Conservation (phyloP, 1,140 invertebrate species). For the Alviniconcha marisindica region DNA sequence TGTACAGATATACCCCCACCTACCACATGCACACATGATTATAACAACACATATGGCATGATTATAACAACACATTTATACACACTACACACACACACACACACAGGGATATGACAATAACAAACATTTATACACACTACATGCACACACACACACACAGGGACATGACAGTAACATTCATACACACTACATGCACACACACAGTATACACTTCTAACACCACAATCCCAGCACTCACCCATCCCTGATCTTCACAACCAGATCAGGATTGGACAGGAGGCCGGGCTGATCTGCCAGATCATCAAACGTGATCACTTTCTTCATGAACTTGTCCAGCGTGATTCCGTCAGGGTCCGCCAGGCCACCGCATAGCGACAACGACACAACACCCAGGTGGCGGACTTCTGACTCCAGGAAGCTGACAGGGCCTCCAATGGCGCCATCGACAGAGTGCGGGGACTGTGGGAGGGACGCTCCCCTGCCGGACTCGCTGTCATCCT, state of each 20-base stretch:
- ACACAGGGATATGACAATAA: neutral
- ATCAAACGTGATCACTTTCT: constrained; percentile 87
- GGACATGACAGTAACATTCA: neutral
- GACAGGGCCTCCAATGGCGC: constrained; percentile 78
- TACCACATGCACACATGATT: neutral
- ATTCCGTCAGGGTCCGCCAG: constrained; percentile 78
- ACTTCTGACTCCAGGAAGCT: constrained; percentile 69
- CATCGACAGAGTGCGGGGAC: constrained; percentile 92
- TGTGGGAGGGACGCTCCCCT: constrained; percentile 95
- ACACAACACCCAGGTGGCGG: constrained; percentile 72
- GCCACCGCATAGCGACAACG: constrained; percentile 89
- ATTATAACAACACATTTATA: too few species aligned
- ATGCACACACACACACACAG: neutral
- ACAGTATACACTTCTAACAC: neutral
- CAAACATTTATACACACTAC: neutral
- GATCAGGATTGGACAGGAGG: constrained; percentile 86
- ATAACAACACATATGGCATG: too few species aligned
- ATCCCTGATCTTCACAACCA: constrained; percentile 91
- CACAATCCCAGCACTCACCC: constrained; percentile 80
- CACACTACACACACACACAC: constrained; percentile 10
- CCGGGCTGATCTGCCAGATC: constrained; percentile 88
- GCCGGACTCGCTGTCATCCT: constrained; percentile 96
- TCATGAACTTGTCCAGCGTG: constrained; percentile 83
- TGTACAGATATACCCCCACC: neutral
- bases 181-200: neutral